Conservation (phyloP, 92 coral and sea anemone species). For the Paragorgia papillata region DNA sequence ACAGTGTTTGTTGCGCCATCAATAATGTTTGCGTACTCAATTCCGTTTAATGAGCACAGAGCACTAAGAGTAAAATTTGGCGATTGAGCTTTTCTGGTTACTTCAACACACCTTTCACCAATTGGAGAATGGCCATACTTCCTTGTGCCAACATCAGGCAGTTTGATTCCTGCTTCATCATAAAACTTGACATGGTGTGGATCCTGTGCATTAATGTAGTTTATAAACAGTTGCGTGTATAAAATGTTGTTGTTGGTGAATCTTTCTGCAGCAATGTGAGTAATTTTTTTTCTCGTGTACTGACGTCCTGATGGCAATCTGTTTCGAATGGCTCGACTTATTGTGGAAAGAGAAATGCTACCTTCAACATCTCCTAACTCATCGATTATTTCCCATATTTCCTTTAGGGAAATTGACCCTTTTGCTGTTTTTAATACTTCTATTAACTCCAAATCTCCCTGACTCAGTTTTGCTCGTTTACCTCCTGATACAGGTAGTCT, state of each 20-base stretch:
- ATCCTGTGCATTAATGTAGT: background rate
- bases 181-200: background rate
- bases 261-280: background rate
- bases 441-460: slow-evolving; percentile 54
- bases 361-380: slow-evolving; percentile 39
- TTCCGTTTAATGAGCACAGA: slow-evolving; percentile 32
- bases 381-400: slow-evolving; percentile 43
- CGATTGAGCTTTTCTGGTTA: slow-evolving; percentile 34
- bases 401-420: slow-evolving; percentile 38
- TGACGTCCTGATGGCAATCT: slow-evolving; percentile 28
- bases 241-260: background rate
- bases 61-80: too few species aligned
- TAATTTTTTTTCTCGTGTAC: slow-evolving; percentile 8
- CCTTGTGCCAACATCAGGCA: background rate
- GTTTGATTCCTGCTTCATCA: slow-evolving; percentile 23
- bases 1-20: slow-evolving; percentile 40
- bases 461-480: slow-evolving; percentile 6
- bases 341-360: slow-evolving; percentile 26
- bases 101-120: too few species aligned
- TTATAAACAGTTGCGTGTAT: background rate
- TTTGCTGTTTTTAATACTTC: too few species aligned
- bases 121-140: slow-evolving; percentile 15
- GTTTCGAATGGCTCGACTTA: slow-evolving; percentile 15
- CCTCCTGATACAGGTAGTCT: slow-evolving; percentile 44
- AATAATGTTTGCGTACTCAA: slow-evolving; percentile 34